Evolutionary conservation across 2,113 vertebrate genomes (phyloP), one percentile per base, ranked within the genome.

Genomic region (Anarhynchus alexandrinus): DNA sequence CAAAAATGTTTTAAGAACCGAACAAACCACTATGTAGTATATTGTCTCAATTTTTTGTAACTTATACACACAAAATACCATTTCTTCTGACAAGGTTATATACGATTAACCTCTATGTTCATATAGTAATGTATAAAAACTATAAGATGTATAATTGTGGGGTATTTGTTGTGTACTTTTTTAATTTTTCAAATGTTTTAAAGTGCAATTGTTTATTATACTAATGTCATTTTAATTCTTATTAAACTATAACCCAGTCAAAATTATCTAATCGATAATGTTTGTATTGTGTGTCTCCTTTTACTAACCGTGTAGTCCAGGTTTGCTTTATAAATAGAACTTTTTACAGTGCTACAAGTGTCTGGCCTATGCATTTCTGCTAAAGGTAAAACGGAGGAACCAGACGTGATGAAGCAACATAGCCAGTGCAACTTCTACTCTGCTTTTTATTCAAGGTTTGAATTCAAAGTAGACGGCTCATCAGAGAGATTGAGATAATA

Each of bases 201-300:
- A 98, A 98, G 98, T 98, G 97, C 98, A 99, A 98, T 99, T 98
- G 98, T 98, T 98, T 98, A 98, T 98, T 98, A 98, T 86, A 97
- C 95, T 97, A 94, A 97, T 91, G 95, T 98, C 95, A 97, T 98
- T 97, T 97, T 97, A 97, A 97, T 98, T 97, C 96, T 96, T 96
- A 97, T 97, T 98, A 98, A 98, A 97, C 98, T 98, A 97, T 98
- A 97, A 97, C 95, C 97, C 95, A 91, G 96, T 96, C 95, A 97
- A 91, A 92, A 92, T 96, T 91, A 97, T 34, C 88, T 94, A 72
- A 79, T 47, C 15, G 29, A 80, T 93, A 89, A 93, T 76, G 17
- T 86, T 95, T 64, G 79, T 93, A 87, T 82, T 97, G 49, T 86
- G 47, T 77, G 94, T 95, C 77, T 97, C 95, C 86, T 97, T 97